Evolutionary conservation across 2,797 vertebrate species (phyloP), one percentile per base, ranked within the genome.

Genomic region (Sphaeramia orbicularis): DNA sequence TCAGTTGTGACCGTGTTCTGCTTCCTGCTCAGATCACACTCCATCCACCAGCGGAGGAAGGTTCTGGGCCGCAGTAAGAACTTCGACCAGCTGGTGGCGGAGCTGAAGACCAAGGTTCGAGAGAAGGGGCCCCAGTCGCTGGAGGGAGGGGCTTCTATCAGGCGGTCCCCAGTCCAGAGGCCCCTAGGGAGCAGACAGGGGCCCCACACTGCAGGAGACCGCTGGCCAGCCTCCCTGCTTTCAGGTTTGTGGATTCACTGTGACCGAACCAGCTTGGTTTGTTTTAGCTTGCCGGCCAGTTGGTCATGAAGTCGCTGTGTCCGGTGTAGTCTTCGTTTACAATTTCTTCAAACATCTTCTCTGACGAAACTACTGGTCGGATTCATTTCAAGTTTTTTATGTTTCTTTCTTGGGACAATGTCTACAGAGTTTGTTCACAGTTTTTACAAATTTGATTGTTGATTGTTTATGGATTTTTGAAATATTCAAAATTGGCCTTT

Each of bases 1-100:
- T 32, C 3, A 32, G 3, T 6, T 6, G 3, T 32, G 30, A 32
- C 30, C 7, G 30, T 32, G 30, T 32, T 32, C 2, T 32, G 2
- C 27, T 30, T 30, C 27, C 27, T 30, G 27, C 27, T 32, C 6
- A 98, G 97, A 98, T 97, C 76, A n/a, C 97, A 98, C 90, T 98
- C 97, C 0, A 95, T 97, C 65, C 96, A 97, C 84, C 96, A 97
- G 89, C 94, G 97, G 41, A 92, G 97, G 36, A 96, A 96, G 81
- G 97, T 98, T 68, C 79, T 85, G 54, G 97, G 97, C 16, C 93
- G 97, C 13, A 96, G 94, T 85, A 97, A 96, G 86, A 96, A 95
- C 85, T 97, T 97, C n/a, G 95, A 97, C 14, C 95, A 96, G 80
- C 89, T 98, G 8, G 96, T 98, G 81, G 95, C 96, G 0, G 96